Evolutionary conservation across 2,888 invertebrate species (phyloP).

Genomic region (Auanema sp.): DNA sequence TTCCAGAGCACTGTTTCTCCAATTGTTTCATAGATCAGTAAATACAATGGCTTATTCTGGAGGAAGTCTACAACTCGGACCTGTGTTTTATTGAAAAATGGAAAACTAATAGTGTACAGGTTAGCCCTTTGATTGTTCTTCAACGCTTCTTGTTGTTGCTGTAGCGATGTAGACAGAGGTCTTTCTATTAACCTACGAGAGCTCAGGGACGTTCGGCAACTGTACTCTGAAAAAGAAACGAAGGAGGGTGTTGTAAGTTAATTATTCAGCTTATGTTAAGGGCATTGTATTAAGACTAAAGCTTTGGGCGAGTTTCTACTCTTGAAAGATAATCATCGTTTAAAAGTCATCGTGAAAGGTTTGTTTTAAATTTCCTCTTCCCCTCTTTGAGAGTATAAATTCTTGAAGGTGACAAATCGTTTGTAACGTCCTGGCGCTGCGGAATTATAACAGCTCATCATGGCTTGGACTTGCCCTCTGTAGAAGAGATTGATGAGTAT

Average conservation of each 20-base stretch:
- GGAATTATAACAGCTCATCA: conserved; percentile 2
- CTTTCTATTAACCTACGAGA: background rate
- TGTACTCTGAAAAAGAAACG: background rate
- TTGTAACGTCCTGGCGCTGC: conserved; percentile 4
- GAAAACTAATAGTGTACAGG: background rate
- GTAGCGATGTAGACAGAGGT: background rate
- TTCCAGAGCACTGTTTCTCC: too few relatives aligned
- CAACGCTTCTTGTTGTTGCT: background rate
- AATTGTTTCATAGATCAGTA: background rate
- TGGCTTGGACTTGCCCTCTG: background rate
- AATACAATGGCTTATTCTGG: conserved; percentile 1
- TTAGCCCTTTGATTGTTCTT: background rate
- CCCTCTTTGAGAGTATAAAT: background rate
- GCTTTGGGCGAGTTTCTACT: background rate
- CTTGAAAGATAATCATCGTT: background rate
- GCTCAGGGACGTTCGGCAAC: background rate
- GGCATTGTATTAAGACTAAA: background rate
- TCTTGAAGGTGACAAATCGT: background rate
- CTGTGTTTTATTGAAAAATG: conserved; percentile 1
- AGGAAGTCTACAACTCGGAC: background rate
- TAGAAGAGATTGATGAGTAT: background rate
- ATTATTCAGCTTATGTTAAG: background rate
- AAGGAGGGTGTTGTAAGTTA: background rate
- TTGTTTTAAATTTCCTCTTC: background rate
- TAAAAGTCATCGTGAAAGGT: background rate